Percentiles rank a stretch among this genome's conserved stretches.
Conservation (phyloP, 2,113 vertebrate genomes). For the Chaenocephalus aceratus region DNA sequence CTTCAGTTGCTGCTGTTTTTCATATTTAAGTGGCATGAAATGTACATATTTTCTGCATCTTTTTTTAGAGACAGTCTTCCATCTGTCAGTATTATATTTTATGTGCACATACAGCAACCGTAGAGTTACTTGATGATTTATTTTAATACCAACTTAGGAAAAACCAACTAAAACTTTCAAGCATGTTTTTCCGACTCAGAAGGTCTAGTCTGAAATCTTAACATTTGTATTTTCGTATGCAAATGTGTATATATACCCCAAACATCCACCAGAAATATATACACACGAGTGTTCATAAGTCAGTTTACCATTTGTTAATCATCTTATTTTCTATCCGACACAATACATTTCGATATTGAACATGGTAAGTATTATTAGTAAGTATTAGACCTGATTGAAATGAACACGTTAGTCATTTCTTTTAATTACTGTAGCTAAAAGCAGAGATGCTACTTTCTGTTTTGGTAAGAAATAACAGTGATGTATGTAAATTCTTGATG, state of each 20-base stretch:
- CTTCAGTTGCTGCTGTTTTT: conserved; percentile 2
- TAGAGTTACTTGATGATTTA: background rate
- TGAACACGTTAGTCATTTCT: background rate
- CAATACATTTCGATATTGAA: background rate
- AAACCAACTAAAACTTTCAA: too few relatives aligned
- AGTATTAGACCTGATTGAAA: background rate
- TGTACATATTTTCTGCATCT: background rate
- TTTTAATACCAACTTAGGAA: background rate
- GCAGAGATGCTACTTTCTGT: too few relatives aligned
- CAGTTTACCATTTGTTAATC: too few relatives aligned
- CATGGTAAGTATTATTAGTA: background rate
- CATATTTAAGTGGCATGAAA: conserved; percentile 17
- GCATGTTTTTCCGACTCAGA: too few relatives aligned
- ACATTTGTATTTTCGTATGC: too few relatives aligned
- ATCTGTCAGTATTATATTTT: background rate
- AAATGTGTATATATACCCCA: too few relatives aligned
- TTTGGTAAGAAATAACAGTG: too few relatives aligned
- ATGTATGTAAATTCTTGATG: background rate
- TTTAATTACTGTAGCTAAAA: background rate
- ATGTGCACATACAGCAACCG: background rate
- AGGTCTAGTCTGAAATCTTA: too few relatives aligned
- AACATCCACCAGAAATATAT: too few relatives aligned
- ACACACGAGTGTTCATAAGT: too few relatives aligned
- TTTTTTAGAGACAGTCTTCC: too few relatives aligned
- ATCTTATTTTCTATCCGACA: too few relatives aligned